Evolutionary conservation across 1,140 invertebrate genomes (phyloP).

Genomic region (Dufourea novaeangliae): DNA sequence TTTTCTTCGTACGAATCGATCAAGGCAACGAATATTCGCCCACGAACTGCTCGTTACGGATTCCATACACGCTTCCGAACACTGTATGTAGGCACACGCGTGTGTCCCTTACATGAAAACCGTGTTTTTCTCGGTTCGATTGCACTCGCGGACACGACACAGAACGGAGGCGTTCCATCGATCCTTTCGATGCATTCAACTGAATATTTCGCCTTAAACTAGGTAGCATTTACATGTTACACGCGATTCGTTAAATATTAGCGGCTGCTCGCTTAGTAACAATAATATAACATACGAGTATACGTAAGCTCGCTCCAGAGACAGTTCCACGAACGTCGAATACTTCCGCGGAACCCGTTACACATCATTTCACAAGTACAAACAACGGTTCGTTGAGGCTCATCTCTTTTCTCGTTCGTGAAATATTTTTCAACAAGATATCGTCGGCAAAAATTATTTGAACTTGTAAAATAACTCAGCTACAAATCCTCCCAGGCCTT

Average conservation of each 20-base stretch:
- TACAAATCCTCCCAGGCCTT: constrained; percentile 50
- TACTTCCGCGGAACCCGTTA: constrained; percentile 32
- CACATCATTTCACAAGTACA: constrained; percentile 55
- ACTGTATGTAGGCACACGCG: constrained; percentile 3
- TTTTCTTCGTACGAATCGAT: no score
- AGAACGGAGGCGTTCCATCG: not conserved
- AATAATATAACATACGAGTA: constrained; percentile 64
- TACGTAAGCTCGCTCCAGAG: constrained; percentile 61
- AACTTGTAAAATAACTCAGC: constrained; percentile 56
- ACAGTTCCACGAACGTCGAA: constrained; percentile 34
- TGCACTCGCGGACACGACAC: not conserved
- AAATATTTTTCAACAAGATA: not conserved
- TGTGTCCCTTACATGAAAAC: not conserved
- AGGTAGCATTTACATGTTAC: constrained; percentile 49
- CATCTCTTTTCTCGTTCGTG: not conserved
- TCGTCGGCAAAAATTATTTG: constrained; percentile 30
- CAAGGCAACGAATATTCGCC: not conserved
- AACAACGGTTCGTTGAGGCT: constrained; percentile 43
- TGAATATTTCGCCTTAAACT: constrained; percentile 34
- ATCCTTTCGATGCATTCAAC: not conserved
- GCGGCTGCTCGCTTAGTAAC: constrained; percentile 37
- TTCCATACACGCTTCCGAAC: not conserved
- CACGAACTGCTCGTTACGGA: no score
- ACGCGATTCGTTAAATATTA: constrained; percentile 61
- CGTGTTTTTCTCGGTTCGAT: not conserved